phyloP scores from a whole-genome alignment of 1,140 invertebrate species.

The Philopotamus ludificatus region DNA sequence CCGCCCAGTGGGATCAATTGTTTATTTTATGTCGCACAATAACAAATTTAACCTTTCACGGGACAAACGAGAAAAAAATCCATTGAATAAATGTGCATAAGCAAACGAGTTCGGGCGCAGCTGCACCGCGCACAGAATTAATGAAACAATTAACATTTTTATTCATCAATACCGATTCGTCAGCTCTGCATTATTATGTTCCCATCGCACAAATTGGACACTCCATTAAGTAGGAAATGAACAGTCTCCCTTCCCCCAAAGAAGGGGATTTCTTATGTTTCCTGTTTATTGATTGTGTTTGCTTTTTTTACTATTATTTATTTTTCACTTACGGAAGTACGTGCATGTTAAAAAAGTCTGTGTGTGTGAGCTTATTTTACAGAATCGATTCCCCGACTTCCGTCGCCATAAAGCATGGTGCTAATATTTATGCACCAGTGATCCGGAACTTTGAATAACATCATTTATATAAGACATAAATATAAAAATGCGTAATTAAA shows the following conservation, averaged over 20 bases:
- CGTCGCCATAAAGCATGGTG: constrained; percentile 11
- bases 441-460: constrained; percentile 26
- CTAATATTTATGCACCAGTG: constrained; percentile 28
- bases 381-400: constrained; percentile 25
- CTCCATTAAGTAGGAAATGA: too few relatives aligned
- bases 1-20: neutral
- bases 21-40: neutral
- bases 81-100: too few relatives aligned
- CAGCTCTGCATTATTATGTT: too few relatives aligned
- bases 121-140: too few relatives aligned
- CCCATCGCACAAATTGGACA: too few relatives aligned
- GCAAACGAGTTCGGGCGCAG: too few relatives aligned
- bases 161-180: too few relatives aligned
- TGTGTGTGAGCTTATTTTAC: constrained; percentile 16
- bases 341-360: constrained; percentile 5
- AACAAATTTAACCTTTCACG: neutral
- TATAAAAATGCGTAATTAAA: too few relatives aligned
- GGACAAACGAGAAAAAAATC: too few relatives aligned
- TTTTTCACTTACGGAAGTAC: constrained; percentile 1
- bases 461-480: too few relatives aligned
- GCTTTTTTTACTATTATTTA: constrained; percentile 2
- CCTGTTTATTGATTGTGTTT: constrained; percentile 29
- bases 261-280: constrained; percentile 5
- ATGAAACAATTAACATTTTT: too few relatives aligned
- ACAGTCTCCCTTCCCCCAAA: neutral